Evolutionary conservation across 2,888 invertebrate genomes (phyloP), one percentile per base, ranked within the genome.

Genomic region (Apodemia zela): DNA sequence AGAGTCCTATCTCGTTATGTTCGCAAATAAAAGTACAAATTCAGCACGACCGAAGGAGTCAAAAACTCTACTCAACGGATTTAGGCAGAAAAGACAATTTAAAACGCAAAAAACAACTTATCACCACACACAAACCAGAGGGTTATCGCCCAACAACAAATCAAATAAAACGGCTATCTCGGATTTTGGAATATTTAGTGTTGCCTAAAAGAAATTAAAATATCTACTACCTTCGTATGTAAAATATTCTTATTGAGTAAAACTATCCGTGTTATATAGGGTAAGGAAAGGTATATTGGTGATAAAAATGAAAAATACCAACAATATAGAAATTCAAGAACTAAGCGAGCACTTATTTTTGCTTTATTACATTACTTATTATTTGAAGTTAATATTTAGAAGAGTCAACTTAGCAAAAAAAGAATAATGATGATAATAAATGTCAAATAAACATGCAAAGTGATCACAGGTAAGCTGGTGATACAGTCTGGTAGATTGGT

Each of bases 1-100:
- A 63, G 15, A 57, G 54, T 57, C 29, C 54, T 57, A 11, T 57
- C 54, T 57, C 54, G 25, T 29, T 49, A 18, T 25, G 11, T 51
- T 7, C 5, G 33, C 8, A 7, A 11, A 3, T 18, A 10, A 21
- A 18, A 51, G 51, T 13, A 21, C 21, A 51, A 51, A 21, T 51
- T 51, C 18, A 47, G 10, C 47, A 47, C 18, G 25, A 21, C 51
- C 51, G 51, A 25, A 54, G 51, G 51, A 54, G 5, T 25, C 25
- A 54, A 3, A 21, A 21, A 54, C 18, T 21, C 51, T 54, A 54
- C 51, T 54, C 51, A 25, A 54, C 51, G 51, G 51, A 54, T 25
- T 54, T 21, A 54, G 18, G 25, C 15, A 13, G 21, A 21, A 21
- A 54, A 54, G 25, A 25, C 51, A 54, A 25, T 54, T 25, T 54